phyloP scores from a whole-genome alignment of 2,113 vertebrate species.

The Cranoglanis bouderius region DNA sequence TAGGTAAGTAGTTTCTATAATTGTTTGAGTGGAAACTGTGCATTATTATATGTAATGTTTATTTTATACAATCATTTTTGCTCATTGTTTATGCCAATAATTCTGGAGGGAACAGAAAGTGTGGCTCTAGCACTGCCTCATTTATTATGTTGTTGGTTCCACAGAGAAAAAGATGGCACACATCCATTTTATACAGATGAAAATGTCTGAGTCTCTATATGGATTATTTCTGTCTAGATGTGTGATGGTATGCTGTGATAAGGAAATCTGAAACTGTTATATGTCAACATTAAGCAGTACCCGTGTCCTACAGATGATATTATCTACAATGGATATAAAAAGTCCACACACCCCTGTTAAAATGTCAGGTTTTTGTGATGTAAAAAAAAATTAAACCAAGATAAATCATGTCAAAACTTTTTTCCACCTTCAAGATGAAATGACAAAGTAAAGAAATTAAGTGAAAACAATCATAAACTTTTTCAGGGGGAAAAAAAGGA shows the following conservation, averaged over 20 bases:
- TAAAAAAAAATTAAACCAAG: too few species aligned
- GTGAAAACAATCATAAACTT: too few species aligned
- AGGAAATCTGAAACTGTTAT: not conserved
- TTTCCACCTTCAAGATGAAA: too few species aligned
- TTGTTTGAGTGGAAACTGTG: not conserved
- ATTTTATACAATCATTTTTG: not conserved
- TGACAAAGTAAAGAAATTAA: too few species aligned
- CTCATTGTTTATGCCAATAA: not conserved
- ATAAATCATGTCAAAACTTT: too few species aligned
- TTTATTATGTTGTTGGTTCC: not conserved
- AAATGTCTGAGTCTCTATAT: not conserved
- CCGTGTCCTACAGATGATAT: not conserved
- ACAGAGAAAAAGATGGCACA: not conserved
- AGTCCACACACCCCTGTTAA: too few species aligned
- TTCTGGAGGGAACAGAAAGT: not conserved
- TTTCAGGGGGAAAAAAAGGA: too few species aligned
- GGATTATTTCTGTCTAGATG: not conserved
- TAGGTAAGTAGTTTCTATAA: too few species aligned
- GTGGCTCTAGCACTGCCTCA: not conserved
- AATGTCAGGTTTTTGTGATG: too few species aligned
- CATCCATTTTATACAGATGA: not conserved
- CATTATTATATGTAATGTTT: not conserved
- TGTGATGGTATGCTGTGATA: not conserved
- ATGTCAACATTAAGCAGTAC: not conserved
- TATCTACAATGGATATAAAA: not conserved